Conservation (phyloP, 2,888 invertebrate species). For the Aporophyla nigra region DNA sequence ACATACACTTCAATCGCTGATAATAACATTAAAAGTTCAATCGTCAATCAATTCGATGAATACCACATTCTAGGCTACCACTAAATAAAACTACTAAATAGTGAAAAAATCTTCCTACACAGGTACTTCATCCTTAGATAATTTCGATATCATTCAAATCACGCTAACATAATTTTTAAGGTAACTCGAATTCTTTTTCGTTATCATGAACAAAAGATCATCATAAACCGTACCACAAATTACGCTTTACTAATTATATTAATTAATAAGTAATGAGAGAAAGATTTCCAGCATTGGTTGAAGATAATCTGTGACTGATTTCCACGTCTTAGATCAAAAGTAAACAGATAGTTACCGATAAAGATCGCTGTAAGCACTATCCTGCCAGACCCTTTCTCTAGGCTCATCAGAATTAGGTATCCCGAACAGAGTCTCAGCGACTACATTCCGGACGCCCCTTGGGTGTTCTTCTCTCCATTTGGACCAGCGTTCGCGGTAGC, state of each 20-base stretch:
- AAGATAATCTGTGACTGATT: not conserved
- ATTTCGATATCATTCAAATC: not conserved
- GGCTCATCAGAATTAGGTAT: slow-evolving; percentile 85
- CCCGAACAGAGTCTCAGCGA: slow-evolving; percentile 86
- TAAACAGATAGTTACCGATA: slow-evolving; percentile 77
- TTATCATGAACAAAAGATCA: not conserved
- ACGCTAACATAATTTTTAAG: not conserved
- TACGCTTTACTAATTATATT: not conserved
- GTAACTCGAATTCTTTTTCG: not conserved
- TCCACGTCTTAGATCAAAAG: not conserved
- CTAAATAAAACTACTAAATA: too few relatives aligned
- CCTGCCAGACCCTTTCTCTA: slow-evolving; percentile 82
- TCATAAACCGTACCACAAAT: not conserved
- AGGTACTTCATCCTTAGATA: not conserved
- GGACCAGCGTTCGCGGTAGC: slow-evolving; percentile 91
- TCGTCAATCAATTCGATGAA: not conserved
- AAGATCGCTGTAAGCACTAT: slow-evolving; percentile 84
- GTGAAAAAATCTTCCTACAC: not conserved
- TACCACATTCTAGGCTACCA: not conserved
- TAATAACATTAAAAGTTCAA: not conserved
- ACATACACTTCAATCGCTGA: not conserved
- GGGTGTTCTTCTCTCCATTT: slow-evolving; percentile 92
- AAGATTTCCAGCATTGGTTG: too few relatives aligned
- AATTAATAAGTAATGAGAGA: not conserved
- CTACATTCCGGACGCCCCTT: slow-evolving; percentile 87